Conservation (phyloP, 2,888 invertebrate species). For the Epiperipatus broadwayi region DNA sequence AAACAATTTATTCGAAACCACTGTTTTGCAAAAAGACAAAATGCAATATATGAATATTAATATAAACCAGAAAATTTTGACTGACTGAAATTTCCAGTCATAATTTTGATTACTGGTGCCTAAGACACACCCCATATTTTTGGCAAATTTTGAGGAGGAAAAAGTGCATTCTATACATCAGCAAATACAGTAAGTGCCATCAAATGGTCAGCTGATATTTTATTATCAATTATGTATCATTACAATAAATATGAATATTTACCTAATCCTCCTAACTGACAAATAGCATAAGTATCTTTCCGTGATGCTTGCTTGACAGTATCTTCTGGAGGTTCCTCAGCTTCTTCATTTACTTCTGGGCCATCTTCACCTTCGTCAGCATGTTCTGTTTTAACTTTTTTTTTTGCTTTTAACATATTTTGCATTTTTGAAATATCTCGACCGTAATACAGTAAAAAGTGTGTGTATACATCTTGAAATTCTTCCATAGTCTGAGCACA, state of each 20-base stretch:
- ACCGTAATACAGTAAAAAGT: constrained; percentile 80
- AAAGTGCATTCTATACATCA: no score
- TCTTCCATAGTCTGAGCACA: constrained; percentile 69
- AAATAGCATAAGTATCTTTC: constrained; percentile 70
- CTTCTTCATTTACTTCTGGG: constrained; percentile 29
- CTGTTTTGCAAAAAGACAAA: no score
- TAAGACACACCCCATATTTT: no score
- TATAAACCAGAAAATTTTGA: no score
- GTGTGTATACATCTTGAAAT: constrained; percentile 73
- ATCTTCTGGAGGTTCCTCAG: constrained; percentile 34
- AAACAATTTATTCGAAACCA: no score
- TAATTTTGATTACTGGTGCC: no score
- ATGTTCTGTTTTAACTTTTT: constrained; percentile 30
- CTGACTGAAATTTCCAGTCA: no score
- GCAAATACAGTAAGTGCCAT: no score
- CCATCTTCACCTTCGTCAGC: constrained; percentile 17
- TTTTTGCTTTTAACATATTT: constrained; percentile 44
- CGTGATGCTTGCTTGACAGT: constrained; percentile 62
- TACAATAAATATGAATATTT: constrained; percentile 12
- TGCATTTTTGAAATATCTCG: constrained; percentile 65
- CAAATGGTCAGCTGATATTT: no score
- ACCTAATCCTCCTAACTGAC: constrained; percentile 56
- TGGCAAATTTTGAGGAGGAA: no score
- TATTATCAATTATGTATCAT: no score
- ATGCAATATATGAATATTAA: no score